These are phyloP conservation scores for Xenopus tropicalis DNA, from an alignment of 2,113 vertebrate genomes.

Conservation along the genomic window DNA sequence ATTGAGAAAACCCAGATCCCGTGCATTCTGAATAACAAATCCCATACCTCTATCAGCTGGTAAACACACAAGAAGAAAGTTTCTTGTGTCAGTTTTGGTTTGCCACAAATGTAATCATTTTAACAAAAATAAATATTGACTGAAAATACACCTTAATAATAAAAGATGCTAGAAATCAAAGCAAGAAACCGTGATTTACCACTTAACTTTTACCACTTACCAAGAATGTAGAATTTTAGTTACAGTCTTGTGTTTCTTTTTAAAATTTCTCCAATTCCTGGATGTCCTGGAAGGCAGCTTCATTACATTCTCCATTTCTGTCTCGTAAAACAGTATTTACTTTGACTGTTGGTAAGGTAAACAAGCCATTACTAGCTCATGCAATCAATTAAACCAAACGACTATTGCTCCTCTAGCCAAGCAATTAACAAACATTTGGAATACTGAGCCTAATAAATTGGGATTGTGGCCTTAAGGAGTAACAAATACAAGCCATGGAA, in stretches of 20 bases:
- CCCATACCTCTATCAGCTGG: no score
- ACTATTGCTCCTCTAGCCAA: neutral
- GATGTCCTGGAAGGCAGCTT: neutral
- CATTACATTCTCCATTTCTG: neutral
- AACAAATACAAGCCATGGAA: slow-evolving; percentile 21
- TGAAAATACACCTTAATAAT: no score
- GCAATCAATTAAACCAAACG: slow-evolving; percentile 7
- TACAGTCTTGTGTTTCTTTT: slow-evolving; percentile 14
- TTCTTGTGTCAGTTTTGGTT: no score
- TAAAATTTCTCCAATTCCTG: slow-evolving; percentile 20
- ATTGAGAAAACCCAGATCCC: no score
- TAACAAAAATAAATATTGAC: no score
- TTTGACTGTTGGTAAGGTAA: slow-evolving; percentile 17
- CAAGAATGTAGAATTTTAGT: neutral
- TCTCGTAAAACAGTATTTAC: slow-evolving; percentile 21
- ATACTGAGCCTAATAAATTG: slow-evolving; percentile 12
- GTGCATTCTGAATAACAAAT: no score
- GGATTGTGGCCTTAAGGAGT: slow-evolving; percentile 12
- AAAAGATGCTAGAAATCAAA: no score
- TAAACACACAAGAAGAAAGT: no score
- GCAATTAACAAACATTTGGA: slow-evolving; percentile 19
- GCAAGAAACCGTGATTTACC: no score
- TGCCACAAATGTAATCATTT: no score
- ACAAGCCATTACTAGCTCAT: slow-evolving; percentile 12
- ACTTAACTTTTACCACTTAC: no score